Evolutionary conservation across 2,888 invertebrate genomes (phyloP).

Genomic region (Apamea anceps): DNA sequence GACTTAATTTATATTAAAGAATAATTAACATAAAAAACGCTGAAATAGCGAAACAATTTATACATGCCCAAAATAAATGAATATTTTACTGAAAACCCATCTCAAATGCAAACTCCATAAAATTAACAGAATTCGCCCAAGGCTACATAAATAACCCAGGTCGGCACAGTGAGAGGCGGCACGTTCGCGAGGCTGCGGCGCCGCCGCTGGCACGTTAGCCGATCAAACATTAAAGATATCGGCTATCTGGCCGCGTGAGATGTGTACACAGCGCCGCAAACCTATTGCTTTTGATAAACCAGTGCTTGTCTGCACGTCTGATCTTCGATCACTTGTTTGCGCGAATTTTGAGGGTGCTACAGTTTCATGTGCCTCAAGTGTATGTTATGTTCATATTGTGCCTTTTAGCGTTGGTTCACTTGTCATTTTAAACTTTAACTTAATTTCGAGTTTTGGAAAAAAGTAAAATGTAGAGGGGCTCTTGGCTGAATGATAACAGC

Average conservation of each 20-base stretch:
- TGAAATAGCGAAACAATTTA: constrained; percentile 16
- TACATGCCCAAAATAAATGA: constrained; percentile 21
- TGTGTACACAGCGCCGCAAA: constrained; percentile 47
- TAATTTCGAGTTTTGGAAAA: background rate
- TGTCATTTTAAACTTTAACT: background rate
- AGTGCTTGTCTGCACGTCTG: constrained; percentile 36
- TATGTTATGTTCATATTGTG: background rate
- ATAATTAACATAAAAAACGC: constrained; percentile 27
- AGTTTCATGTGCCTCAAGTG: constrained; percentile 34
- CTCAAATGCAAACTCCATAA: constrained; percentile 50
- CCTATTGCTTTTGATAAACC: constrained; percentile 46
- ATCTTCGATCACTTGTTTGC: constrained; percentile 42
- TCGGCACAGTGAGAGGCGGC: constrained; percentile 24
- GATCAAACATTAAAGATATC: constrained; percentile 62
- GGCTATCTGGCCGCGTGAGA: constrained; percentile 42
- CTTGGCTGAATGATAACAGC: background rate
- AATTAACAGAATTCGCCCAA: constrained; percentile 31
- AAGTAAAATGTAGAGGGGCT: background rate
- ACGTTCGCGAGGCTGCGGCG: constrained; percentile 33
- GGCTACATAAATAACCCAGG: constrained; percentile 35
- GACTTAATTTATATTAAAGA: constrained; percentile 11
- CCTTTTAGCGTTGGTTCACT: background rate
- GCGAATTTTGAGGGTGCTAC: constrained; percentile 35
- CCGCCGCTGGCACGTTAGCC: constrained; percentile 39
- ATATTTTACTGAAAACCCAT: constrained; percentile 37